Conservation (phyloP, 2,888 invertebrate species). For the Leptopterna dolabrata region DNA sequence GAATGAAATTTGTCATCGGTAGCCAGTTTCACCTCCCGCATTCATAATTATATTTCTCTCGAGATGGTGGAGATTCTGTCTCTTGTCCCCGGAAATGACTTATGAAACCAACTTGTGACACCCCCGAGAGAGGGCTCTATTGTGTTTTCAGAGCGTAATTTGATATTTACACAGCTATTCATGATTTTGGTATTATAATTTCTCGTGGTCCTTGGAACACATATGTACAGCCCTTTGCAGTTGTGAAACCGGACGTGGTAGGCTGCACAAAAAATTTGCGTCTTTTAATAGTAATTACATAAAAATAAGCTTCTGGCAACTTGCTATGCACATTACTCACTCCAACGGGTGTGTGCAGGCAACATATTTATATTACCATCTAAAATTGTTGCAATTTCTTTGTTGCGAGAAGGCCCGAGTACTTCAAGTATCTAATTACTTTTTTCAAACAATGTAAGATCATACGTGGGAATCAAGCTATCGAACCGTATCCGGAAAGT, state of each 20-base stretch:
- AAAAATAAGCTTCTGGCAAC: too few relatives aligned
- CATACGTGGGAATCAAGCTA: too few relatives aligned
- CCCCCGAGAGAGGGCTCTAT: neutral
- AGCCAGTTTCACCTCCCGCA: constrained; percentile 14
- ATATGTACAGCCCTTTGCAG: neutral
- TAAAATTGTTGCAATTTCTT: too few relatives aligned
- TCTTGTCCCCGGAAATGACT: neutral
- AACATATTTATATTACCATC: too few relatives aligned
- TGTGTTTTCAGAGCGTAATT: neutral
- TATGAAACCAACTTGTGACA: neutral
- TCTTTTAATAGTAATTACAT: neutral
- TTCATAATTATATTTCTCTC: constrained; percentile 19
- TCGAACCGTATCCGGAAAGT: too few relatives aligned
- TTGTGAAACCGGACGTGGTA: neutral
- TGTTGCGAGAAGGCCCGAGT: too few relatives aligned
- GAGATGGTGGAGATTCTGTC: neutral
- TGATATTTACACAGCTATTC: neutral
- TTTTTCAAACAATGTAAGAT: too few relatives aligned
- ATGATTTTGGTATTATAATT: neutral
- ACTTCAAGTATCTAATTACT: too few relatives aligned
- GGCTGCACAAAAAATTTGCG: neutral
- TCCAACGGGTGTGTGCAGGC: too few relatives aligned
- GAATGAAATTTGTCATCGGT: constrained; percentile 29
- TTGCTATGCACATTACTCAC: too few relatives aligned
- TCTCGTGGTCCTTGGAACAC: neutral